Conservation (phyloP, 2,113 vertebrate genomes). For the Lucifuga dentata region DNA sequence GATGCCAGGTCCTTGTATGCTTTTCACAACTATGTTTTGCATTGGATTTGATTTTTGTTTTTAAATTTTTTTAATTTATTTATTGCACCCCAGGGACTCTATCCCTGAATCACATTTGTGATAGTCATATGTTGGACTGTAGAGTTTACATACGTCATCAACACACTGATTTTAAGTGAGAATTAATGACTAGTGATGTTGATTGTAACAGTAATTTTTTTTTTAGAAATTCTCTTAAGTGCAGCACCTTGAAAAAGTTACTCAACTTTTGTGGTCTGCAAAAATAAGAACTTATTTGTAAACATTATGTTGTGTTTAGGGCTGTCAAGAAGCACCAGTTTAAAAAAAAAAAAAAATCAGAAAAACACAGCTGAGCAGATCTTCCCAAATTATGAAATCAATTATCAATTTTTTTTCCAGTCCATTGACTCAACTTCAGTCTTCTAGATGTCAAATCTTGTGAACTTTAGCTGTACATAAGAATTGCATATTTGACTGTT, state of each 20-base stretch:
- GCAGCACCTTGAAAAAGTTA: neutral
- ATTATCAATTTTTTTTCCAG: too few species aligned
- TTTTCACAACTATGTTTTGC: constrained; percentile 49
- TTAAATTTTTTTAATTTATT: too few species aligned
- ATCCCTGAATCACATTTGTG: neutral
- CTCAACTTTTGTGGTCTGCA: neutral
- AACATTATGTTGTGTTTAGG: neutral
- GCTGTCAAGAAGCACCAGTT: neutral
- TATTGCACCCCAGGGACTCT: too few species aligned
- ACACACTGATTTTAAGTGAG: too few species aligned
- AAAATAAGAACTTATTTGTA: constrained; percentile 5
- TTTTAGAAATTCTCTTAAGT: neutral
- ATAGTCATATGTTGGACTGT: too few species aligned
- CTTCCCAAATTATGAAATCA: too few species aligned
- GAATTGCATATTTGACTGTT: neutral
- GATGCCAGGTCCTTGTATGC: constrained; percentile 24
- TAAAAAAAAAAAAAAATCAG: neutral
- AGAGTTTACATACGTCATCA: too few species aligned
- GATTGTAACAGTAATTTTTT: neutral
- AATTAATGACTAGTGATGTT: neutral
- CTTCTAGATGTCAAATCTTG: neutral
- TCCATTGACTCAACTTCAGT: too few species aligned
- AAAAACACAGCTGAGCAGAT: too few species aligned
- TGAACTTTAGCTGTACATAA: constrained; percentile 5
- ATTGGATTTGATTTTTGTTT: constrained; percentile 55